A percentile compares a stretch with the other conserved stretches of the same genome.
phyloP scores from a whole-genome alignment of 2,113 vertebrate genomes.

The Pan paniscus region DNA sequence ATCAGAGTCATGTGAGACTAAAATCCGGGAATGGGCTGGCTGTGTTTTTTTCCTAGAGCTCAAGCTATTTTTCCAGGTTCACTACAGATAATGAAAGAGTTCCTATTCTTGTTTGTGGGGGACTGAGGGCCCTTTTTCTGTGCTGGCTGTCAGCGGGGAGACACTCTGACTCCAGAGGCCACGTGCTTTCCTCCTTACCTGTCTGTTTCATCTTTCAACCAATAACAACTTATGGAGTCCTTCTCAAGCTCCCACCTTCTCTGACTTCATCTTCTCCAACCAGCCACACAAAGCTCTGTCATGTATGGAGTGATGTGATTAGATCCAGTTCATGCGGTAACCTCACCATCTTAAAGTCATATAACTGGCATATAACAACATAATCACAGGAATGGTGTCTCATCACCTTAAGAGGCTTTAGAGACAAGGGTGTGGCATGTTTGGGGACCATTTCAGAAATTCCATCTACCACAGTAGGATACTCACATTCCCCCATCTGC shows the following conservation, averaged over 20 bases:
- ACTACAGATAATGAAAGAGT: no score
- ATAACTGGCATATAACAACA: neutral
- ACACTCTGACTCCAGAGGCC: neutral
- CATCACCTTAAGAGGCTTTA: neutral
- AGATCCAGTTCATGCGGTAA: neutral
- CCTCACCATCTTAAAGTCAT: neutral
- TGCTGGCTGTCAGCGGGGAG: neutral
- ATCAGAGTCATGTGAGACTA: no score
- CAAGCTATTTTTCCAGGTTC: no score
- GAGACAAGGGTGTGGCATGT: neutral
- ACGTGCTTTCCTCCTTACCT: neutral
- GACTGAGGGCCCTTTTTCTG: neutral
- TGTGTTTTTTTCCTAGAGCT: no score
- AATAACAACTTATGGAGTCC: neutral
- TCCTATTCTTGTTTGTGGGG: no score
- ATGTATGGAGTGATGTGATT: neutral
- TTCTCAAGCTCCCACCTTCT: neutral
- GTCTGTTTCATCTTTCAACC: neutral
- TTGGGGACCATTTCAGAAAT: neutral
- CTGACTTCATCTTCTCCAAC: neutral
- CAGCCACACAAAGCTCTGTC: neutral
- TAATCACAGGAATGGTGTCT: neutral
- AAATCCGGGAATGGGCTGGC: no score
- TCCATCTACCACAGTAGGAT: neutral
- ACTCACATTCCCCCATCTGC: neutral